Conservation (phyloP, 2,113 vertebrate species). For the Actenoides lindsayi region DNA sequence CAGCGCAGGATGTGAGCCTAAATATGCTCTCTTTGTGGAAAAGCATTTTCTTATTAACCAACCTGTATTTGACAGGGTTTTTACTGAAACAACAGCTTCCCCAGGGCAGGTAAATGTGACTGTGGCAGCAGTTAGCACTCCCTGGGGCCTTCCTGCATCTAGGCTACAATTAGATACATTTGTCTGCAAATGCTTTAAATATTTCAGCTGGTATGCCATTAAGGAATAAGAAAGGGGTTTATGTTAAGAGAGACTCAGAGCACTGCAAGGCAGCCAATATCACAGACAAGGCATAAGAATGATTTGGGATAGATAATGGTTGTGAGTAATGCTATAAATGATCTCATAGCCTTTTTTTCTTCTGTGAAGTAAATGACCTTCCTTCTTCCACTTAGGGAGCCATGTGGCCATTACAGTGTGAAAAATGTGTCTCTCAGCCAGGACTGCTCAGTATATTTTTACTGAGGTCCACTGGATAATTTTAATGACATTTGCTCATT, state of each 20-base stretch:
- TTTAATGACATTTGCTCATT: slow-evolving; percentile 32
- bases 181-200: slow-evolving; percentile 68
- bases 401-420: slow-evolving; percentile 33
- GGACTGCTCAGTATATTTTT: slow-evolving; percentile 27
- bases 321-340: slow-evolving; percentile 70
- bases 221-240: slow-evolving; percentile 58
- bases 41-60: slow-evolving; percentile 47
- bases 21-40: background rate
- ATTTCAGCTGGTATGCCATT: slow-evolving; percentile 65
- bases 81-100: slow-evolving; percentile 40
- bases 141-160: background rate
- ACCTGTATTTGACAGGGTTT: slow-evolving; percentile 13
- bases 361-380: slow-evolving; percentile 65
- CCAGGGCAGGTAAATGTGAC: slow-evolving; percentile 53
- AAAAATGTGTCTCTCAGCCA: slow-evolving; percentile 54
- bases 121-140: slow-evolving; percentile 19
- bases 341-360: slow-evolving; percentile 54
- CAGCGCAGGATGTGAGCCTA: background rate
- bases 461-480: slow-evolving; percentile 29
- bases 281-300: slow-evolving; percentile 61
- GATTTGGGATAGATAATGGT: slow-evolving; percentile 67
- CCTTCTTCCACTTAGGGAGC: slow-evolving; percentile 40
- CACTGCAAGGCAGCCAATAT: slow-evolving; percentile 57
- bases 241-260: slow-evolving; percentile 43
- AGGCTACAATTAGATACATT: slow-evolving; percentile 55